These are phyloP conservation scores for Pseudois nayaur DNA, from an alignment of 2,113 vertebrate genomes.

Conservation along the genomic window DNA sequence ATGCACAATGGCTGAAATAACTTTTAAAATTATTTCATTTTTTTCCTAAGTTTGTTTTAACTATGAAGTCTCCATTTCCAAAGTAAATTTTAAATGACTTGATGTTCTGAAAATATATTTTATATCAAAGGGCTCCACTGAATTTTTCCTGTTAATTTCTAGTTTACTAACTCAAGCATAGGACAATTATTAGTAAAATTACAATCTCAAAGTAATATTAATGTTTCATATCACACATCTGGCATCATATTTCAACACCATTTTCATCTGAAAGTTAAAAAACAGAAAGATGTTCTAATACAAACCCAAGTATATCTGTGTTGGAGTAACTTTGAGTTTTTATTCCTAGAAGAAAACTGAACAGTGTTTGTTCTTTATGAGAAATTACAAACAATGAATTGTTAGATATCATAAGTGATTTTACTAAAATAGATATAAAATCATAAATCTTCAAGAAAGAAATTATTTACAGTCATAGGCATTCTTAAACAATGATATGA, in stretches of 20 bases:
- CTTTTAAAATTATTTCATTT: constrained; percentile 40
- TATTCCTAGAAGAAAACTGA: not conserved
- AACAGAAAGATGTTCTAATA: not conserved
- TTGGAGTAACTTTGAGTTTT: not conserved
- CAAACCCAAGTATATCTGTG: not conserved
- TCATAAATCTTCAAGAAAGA: not conserved
- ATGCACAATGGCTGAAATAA: not conserved
- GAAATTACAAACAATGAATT: not conserved
- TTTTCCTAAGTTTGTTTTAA: not conserved
- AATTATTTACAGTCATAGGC: not conserved
- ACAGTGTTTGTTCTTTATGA: constrained; percentile 26
- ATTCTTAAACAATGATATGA: not conserved
- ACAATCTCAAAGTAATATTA: not conserved
- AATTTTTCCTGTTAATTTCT: constrained; percentile 30
- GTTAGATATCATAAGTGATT: not conserved
- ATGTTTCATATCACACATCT: not conserved
- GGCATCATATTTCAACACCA: not conserved
- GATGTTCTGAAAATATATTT: constrained; percentile 20
- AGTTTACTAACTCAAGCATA: constrained; percentile 33
- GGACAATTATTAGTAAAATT: not conserved
- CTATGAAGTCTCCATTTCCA: not conserved
- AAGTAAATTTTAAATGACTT: constrained; percentile 28
- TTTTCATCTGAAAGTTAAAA: constrained; percentile 38
- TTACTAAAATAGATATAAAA: not conserved
- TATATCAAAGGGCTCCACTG: not conserved